Conservation (phyloP, 2,797 vertebrate genomes). For the Octomys mimax region DNA sequence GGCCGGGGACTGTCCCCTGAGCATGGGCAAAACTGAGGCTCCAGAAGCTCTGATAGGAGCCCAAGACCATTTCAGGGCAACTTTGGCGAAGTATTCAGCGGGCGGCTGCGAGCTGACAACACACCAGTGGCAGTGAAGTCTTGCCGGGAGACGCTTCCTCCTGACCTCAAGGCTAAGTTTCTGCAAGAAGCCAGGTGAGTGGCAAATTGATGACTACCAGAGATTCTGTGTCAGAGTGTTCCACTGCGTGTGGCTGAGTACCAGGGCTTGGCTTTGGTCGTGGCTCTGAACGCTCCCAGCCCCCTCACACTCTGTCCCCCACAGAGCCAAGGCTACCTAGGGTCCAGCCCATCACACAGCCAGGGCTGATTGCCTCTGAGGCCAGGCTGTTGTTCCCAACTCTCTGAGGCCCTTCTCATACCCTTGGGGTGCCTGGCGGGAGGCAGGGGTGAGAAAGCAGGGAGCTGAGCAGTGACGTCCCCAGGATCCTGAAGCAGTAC, state of each 20-base stretch:
- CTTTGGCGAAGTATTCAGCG: conserved; percentile 97
- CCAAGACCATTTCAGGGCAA: conserved; percentile 92
- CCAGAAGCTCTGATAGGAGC: background rate
- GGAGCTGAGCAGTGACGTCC: rapidly evolving
- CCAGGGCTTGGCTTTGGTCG: rapidly evolving
- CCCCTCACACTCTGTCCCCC: background rate
- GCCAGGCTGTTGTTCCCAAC: background rate
- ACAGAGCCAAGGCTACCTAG: background rate
- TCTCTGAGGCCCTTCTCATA: background rate
- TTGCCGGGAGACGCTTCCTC: conserved; percentile 95
- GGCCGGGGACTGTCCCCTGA: background rate
- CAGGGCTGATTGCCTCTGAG: background rate
- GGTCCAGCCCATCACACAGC: rapidly evolving
- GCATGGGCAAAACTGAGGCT: background rate
- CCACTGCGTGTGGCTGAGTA: rapidly evolving
- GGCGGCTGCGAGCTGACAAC: conserved; percentile 93
- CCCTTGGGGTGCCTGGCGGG: background rate
- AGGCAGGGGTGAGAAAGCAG: background rate
- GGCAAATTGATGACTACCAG: rapidly evolving
- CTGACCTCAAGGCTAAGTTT: conserved; percentile 96
- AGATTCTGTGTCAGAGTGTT: rapidly evolving
- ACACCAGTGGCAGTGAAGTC: conserved; percentile 95
- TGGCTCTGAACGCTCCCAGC: background rate
- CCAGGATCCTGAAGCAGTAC: conserved; percentile 98
- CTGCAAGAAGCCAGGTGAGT: conserved; percentile 97